Evolutionary conservation across 1,140 invertebrate genomes (phyloP).

Genomic region (Zaprionus nigranus): DNA sequence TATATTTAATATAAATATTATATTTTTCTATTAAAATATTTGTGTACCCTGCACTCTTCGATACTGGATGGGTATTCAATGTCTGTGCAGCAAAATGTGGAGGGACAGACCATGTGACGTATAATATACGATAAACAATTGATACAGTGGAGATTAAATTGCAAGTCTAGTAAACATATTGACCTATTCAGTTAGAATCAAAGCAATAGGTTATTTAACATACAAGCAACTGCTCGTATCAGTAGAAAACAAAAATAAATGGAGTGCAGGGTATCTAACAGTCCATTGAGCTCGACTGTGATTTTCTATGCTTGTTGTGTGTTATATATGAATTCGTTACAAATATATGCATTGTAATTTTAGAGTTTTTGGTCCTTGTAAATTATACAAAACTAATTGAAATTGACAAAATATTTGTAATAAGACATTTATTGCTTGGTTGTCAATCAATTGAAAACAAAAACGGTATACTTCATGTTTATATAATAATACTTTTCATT

Average conservation of each 20-base stretch:
- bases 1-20: constrained; percentile 44
- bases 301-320: constrained; percentile 5
- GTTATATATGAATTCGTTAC: constrained; percentile 33
- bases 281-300: background rate
- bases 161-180: background rate
- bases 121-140: too few relatives aligned
- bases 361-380: constrained; percentile 69
- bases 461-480: constrained; percentile 6
- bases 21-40: constrained; percentile 31
- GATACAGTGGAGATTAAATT: too few relatives aligned
- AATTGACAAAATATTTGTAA: constrained; percentile 14
- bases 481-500: constrained; percentile 36
- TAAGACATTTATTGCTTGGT: constrained; percentile 4
- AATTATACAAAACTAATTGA: constrained; percentile 60
- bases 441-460: background rate
- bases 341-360: constrained; percentile 58
- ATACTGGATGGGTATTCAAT: background rate
- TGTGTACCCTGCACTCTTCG: background rate
- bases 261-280: background rate
- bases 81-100: background rate
- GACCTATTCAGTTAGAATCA: background rate
- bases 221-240: background rate
- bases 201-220: background rate
- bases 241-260: background rate
- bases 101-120: background rate